These are phyloP conservation scores for Physeter macrocephalus DNA, from an alignment of 2,113 vertebrate genomes.

Conservation along the genomic window DNA sequence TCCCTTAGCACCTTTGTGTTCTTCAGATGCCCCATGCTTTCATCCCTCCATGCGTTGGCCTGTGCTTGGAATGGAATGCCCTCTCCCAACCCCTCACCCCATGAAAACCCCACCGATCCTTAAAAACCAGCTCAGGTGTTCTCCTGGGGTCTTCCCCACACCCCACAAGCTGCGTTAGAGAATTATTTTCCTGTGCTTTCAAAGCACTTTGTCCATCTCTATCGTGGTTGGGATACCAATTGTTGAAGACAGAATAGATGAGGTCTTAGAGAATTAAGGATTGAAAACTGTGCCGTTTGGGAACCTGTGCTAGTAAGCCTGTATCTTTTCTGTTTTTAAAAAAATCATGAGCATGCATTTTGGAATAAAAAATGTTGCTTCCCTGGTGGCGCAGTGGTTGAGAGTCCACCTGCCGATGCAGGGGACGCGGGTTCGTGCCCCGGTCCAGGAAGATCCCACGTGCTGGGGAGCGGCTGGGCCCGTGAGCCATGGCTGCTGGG, in stretches of 20 bases:
- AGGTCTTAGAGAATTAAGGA: not conserved
- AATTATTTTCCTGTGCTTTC: not conserved
- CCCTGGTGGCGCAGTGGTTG: no score
- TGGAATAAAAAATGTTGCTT: not conserved
- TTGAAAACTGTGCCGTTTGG: not conserved
- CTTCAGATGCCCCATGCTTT: not conserved
- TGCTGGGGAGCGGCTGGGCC: no score
- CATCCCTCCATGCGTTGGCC: accelerated
- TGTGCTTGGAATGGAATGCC: not conserved
- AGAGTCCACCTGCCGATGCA: no score
- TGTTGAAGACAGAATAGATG: not conserved
- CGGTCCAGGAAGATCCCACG: no score
- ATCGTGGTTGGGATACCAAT: not conserved
- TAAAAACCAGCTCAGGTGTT: not conserved
- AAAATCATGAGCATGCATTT: not conserved
- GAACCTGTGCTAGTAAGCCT: not conserved
- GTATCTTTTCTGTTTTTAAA: not conserved
- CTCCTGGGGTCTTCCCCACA: not conserved
- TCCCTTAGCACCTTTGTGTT: not conserved
- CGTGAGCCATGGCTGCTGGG: no score
- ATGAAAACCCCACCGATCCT: not conserved
- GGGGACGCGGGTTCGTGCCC: no score
- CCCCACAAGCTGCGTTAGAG: not conserved
- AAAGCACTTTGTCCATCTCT: not conserved
- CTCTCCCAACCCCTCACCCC: not conserved